phyloP scores from a whole-genome alignment of 2,888 invertebrate genomes.

The Drosophila koepferae region DNA sequence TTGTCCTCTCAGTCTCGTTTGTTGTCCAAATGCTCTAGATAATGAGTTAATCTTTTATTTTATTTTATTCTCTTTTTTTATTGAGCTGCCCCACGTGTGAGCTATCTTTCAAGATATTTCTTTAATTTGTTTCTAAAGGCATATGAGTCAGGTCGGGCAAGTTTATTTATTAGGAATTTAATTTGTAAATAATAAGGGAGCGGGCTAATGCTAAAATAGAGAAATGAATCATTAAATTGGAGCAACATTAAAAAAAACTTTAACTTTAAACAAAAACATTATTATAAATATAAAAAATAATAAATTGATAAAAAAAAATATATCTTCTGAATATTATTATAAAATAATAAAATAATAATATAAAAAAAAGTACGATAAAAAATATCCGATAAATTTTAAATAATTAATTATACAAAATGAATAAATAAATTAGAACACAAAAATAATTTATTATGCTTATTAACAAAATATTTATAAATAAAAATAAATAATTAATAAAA shows the following conservation, averaged over 20 bases:
- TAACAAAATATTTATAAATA: no score
- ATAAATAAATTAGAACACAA: background rate
- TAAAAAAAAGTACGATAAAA: no score
- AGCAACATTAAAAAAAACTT: background rate
- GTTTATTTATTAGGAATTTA: conserved; percentile 5
- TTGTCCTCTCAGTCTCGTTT: background rate
- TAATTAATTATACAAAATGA: background rate
- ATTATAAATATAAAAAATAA: background rate
- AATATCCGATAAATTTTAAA: no score
- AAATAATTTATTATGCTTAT: no score
- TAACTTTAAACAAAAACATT: background rate
- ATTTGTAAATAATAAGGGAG: background rate
- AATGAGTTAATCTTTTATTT: conserved; percentile 1
- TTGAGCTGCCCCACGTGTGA: background rate
- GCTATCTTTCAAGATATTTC: conserved; percentile 8
- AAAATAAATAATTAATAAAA: no score
- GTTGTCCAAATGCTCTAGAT: conserved; percentile 1
- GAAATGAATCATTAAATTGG: background rate
- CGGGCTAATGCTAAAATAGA: background rate
- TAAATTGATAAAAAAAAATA: no score
- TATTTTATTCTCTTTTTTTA: background rate
- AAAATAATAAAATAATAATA: no score
- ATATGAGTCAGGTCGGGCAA: background rate
- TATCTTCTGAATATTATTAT: no score
- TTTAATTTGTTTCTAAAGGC: background rate